phyloP scores from a whole-genome alignment of 1,140 invertebrate species.

The Caerostris extrusa region DNA sequence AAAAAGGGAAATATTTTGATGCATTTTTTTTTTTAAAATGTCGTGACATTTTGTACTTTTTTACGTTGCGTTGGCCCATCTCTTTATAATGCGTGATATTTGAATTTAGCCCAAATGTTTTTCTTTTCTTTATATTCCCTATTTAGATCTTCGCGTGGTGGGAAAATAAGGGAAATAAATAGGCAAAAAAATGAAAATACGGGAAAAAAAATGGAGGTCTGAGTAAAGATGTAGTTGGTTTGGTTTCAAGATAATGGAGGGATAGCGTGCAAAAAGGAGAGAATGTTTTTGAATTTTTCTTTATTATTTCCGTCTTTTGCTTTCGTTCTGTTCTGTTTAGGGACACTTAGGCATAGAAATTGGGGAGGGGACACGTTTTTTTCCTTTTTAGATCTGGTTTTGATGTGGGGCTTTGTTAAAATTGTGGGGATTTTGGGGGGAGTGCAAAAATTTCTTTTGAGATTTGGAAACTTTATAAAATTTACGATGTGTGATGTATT shows the following conservation, averaged over 20 bases:
- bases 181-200: neutral
- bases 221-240: slow-evolving; percentile 3
- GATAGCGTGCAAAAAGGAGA: neutral
- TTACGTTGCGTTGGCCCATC: neutral
- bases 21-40: neutral
- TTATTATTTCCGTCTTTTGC: neutral
- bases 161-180: neutral
- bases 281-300: neutral
- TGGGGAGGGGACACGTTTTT: neutral
- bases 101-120: slow-evolving; percentile 13
- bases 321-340: neutral
- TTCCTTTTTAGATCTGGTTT: neutral
- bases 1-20: neutral
- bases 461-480: no score
- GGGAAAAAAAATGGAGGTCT: neutral
- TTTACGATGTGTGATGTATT: no score
- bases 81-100: neutral
- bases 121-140: neutral
- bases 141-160: neutral
- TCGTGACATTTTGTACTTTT: slow-evolving; percentile 7
- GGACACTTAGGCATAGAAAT: neutral
- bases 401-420: neutral
- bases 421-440: neutral
- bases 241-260: slow-evolving; percentile 44
- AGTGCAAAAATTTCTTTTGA: no score